Conservation (phyloP, 2,797 vertebrate genomes). For the Dermochelys coriacea region DNA sequence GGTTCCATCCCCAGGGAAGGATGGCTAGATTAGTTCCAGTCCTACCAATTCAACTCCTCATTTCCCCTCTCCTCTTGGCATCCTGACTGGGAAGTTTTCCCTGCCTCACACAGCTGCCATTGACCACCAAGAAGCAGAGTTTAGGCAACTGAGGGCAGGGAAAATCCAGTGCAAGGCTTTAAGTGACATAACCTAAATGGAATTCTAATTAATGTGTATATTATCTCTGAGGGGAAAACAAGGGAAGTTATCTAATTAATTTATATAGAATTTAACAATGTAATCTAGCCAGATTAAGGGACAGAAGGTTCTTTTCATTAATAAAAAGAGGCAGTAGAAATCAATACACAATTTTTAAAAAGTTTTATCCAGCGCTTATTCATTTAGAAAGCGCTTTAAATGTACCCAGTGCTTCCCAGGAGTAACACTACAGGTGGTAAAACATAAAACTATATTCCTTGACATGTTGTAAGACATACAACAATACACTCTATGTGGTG, state of each 20-base stretch:
- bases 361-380: background rate
- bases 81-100: conserved; percentile 10
- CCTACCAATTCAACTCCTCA: background rate
- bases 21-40: background rate
- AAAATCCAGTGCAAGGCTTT: conserved; percentile 16
- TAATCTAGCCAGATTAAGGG: background rate
- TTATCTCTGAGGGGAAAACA: background rate
- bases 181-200: accelerated
- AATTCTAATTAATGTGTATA: background rate
- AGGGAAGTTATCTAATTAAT: background rate
- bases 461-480: background rate
- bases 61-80: conserved; percentile 30
- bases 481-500: background rate
- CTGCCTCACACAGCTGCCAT: background rate
- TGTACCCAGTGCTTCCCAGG: background rate
- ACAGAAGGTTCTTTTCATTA: background rate
- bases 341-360: accelerated
- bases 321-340: background rate
- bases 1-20: background rate
- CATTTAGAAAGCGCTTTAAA: background rate
- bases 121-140: background rate
- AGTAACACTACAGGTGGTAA: background rate
- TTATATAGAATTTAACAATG: background rate
- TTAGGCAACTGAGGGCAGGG: background rate
- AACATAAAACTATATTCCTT: background rate